Evolutionary conservation across 2,113 vertebrate genomes (phyloP), one percentile per base, ranked within the genome.

Genomic region (Nymphicus hollandicus): DNA sequence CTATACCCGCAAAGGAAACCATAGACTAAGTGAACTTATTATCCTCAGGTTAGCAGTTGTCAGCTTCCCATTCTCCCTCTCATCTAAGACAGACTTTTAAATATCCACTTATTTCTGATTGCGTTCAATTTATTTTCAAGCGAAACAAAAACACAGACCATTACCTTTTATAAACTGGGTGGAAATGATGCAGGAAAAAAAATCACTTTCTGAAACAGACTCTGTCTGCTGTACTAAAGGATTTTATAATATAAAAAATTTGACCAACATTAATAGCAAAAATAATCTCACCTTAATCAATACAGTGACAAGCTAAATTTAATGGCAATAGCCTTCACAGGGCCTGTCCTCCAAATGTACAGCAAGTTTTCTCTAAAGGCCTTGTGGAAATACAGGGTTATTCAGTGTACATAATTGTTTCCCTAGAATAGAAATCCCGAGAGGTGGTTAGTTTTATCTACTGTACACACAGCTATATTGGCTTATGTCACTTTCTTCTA

Each of bases 401-500:
- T 94, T 70, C 60, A 61, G 71, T 8, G 17, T 52, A 69, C 16
- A 58, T 87, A 96, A 97, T 55, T 78, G n/a, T 41, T 96, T 95
- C 53, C 22, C 37, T 79, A 81, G 68, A 96, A 93, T 6, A 73
- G 56, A 91, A 80, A 81, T 83, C 73, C 95, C 89, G 25, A 65
- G 92, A 88, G 80, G 94, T 25, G 33, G 25, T 53, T 86, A 83
- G 28, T 69, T 93, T 95, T 94, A 89, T 91, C 68, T 93, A 33
- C 43, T 91, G 56, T 66, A 92, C 63, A 63, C 73, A 66, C 20
- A 86, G 33, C 31, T 85, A 50, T 74, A 78, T 28, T 88, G 17
- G 52, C 44, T 93, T 95, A 43, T 82, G 49, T 76, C 79, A 86
- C 41, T 93, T 84, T 88, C 12, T 46, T 88, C 37, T 74, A 39